A percentile compares a stretch with the other conserved stretches of the same genome.
Conservation (phyloP, 2,113 vertebrate genomes). For the Tachysurus fulvidraco region DNA sequence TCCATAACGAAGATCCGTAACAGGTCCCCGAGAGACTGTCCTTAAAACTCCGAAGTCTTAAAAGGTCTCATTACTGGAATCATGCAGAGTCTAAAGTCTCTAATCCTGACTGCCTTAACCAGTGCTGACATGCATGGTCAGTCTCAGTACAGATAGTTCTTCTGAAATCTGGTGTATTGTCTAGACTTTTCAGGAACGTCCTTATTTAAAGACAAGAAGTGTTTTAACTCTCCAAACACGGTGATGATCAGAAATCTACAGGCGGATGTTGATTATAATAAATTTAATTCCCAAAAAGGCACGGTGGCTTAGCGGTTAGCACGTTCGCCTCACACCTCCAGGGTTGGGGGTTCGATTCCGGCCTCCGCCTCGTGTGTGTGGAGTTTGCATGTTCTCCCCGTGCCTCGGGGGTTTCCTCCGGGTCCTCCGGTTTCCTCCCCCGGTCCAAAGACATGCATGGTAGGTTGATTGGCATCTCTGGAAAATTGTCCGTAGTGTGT, state of each 20-base stretch:
- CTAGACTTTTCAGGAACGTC: not conserved
- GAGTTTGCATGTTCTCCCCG: too few species aligned
- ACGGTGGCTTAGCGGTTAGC: too few species aligned
- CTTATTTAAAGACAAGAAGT: not conserved
- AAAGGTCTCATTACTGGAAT: not conserved
- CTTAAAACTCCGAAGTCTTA: not conserved
- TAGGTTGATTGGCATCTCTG: too few species aligned
- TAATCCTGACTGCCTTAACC: not conserved
- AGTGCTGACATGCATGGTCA: not conserved
- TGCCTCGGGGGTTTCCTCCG: too few species aligned
- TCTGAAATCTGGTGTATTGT: not conserved
- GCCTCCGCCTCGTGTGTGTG: too few species aligned
- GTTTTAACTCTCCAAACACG: not conserved
- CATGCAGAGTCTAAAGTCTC: not conserved
- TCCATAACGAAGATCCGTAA: too few species aligned
- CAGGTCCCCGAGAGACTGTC: not conserved
- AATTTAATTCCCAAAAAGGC: too few species aligned
- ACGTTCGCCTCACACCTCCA: too few species aligned
- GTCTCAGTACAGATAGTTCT: not conserved
- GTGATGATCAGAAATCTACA: not conserved
- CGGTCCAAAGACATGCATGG: too few species aligned
- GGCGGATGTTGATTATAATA: not conserved
- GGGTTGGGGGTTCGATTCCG: too few species aligned
- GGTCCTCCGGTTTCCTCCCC: too few species aligned
- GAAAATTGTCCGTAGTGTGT: too few species aligned